Base-by-base conservation (phyloP, 2,888 invertebrate genomes). In the Cloeon dipterum region DNA sequence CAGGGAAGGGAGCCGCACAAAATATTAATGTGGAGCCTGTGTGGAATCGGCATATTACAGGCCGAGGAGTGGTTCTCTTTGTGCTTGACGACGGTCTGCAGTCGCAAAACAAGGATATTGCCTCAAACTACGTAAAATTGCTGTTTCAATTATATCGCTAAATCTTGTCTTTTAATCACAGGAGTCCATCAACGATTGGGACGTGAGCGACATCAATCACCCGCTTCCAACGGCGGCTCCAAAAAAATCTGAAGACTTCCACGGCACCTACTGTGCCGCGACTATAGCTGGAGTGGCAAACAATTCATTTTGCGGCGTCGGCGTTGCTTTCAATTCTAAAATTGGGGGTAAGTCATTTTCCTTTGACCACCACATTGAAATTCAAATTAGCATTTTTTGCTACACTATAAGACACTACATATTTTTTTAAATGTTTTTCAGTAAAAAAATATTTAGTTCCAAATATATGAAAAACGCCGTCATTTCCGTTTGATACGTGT, bases 181-280 rank as follows among this genome's bases (percentile, higher is more conserved):
- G 37, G 32, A 37, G 16, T 21, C 20, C 4, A 21, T 5, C 32
- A 32, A 16, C 2, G 32, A 37, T 11, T 32, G 16, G 14, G 37
- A 37, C 32, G 17, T 37, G 13, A 20, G 32, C 10, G 32, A 32
- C 25, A 16, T 32, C 8, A 13, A 17, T 13, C 19, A 21, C 17
- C 25, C 17, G 25, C 18, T 32, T 16, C 37, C 37, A 7, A 21
- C 20, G 14, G 37, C 37, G 16, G 37, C 29, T 20, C 16, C 21
- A 11, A 13, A 7, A 13, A 4, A 18, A 5, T 11, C 32, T 4
- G 17, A 14, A 11, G 20, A 37, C 45, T 57, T 57, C 45, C 58
- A 58, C 41, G 58, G 58, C 2, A 58, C 58, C 1, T 44, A 56
- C 19, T 58, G 58, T 47, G 58, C 57, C 3, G 57, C 56, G 3